Evolutionary conservation across 2,888 invertebrate species (phyloP).

Genomic region (Gymnocheta viridis): DNA sequence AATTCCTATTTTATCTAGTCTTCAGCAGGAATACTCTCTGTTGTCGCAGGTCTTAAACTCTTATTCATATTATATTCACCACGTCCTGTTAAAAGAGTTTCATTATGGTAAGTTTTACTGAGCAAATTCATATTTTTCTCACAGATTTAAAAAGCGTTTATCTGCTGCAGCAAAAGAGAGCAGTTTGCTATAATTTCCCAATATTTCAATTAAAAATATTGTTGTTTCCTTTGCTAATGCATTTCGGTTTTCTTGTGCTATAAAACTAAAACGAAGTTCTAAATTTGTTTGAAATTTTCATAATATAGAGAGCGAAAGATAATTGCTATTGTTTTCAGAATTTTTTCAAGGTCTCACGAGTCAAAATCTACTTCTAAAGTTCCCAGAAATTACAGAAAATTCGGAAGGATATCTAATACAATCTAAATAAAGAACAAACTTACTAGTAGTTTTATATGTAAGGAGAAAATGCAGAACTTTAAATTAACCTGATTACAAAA

Average conservation of each 20-base stretch:
- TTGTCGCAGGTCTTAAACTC: constrained; percentile 3
- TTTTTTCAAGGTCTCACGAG: too few species aligned
- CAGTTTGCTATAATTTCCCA: not conserved
- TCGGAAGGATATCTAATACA: too few species aligned
- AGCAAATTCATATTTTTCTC: not conserved
- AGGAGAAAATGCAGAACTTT: too few species aligned
- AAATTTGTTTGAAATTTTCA: too few species aligned
- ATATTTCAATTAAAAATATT: not conserved
- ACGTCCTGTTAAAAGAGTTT: not conserved
- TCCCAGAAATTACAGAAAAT: too few species aligned
- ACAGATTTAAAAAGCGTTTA: not conserved
- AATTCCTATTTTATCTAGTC: not conserved
- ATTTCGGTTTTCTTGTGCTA: not conserved
- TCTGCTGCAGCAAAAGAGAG: too few species aligned
- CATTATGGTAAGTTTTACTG: constrained; percentile 11
- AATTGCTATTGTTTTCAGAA: too few species aligned
- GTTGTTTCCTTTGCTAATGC: not conserved
- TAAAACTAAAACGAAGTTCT: not conserved
- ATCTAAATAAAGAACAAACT: too few species aligned
- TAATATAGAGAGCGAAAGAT: too few species aligned
- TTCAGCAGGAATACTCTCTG: not conserved
- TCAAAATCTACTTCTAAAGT: too few species aligned
- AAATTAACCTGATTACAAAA: too few species aligned
- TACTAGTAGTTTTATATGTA: too few species aligned
- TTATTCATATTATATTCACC: constrained; percentile 8